These are phyloP conservation scores for Coranthus polyacanthus DNA, from an alignment of 2,797 vertebrate genomes.

Conservation along the genomic window DNA sequence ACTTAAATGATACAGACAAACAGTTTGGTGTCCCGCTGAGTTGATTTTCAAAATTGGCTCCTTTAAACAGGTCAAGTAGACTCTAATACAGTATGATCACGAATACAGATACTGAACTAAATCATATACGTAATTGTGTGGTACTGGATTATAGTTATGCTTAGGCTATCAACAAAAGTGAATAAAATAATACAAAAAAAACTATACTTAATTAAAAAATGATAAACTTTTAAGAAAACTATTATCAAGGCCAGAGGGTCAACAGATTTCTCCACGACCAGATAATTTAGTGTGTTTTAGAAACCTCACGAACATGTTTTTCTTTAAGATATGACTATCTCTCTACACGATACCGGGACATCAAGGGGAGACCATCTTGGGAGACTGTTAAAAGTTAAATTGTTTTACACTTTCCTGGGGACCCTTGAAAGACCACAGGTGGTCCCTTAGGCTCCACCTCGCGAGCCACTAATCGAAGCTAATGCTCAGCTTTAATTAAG, in stretches of 20 bases:
- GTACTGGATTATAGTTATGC: background rate
- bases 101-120: background rate
- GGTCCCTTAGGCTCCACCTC: slow-evolving; percentile 31
- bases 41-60: too few species aligned
- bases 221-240: background rate
- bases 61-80: too few species aligned
- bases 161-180: background rate
- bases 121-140: too few species aligned
- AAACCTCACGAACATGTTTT: slow-evolving; percentile 4
- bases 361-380: slow-evolving; percentile 21
- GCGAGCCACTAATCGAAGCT: slow-evolving; percentile 40
- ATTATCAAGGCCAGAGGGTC: slow-evolving; percentile 10
- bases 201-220: background rate
- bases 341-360: slow-evolving; percentile 14
- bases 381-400: slow-evolving; percentile 31
- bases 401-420: slow-evolving; percentile 25
- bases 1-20: slow-evolving; percentile 1
- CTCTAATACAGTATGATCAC: too few species aligned
- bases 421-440: slow-evolving; percentile 23
- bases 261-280: background rate
- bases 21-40: background rate
- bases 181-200: background rate
- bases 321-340: slow-evolving; percentile 36
- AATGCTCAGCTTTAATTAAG: slow-evolving; percentile 66
- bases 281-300: slow-evolving; percentile 16